Conservation (phyloP, 2,797 vertebrate genomes). For the Myripristis jacobus region DNA sequence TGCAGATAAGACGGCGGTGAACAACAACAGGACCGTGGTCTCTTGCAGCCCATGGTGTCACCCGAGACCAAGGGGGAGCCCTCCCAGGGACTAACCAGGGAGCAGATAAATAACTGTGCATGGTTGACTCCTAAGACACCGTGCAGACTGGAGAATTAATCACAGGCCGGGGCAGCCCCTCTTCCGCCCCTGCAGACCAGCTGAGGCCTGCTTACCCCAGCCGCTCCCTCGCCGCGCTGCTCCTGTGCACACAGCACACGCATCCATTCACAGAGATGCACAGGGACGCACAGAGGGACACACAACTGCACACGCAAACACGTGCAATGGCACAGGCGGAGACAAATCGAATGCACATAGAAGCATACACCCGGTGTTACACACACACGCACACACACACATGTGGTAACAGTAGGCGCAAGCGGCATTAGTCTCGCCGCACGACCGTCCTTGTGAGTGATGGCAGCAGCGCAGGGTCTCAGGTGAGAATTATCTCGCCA, state of each 20-base stretch:
- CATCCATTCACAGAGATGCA: constrained; percentile 17
- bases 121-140: constrained; percentile 63
- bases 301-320: background rate
- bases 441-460: constrained; percentile 70
- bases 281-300: background rate
- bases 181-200: constrained; percentile 44
- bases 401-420: constrained; percentile 25
- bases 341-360: no score
- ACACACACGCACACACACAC: constrained; percentile 22
- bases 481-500: constrained; percentile 72
- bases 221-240: constrained; percentile 25
- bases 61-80: constrained; percentile 61
- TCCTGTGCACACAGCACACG: constrained; percentile 11
- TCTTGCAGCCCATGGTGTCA: constrained; percentile 52
- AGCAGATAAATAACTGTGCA: constrained; percentile 69
- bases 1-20: constrained; percentile 66
- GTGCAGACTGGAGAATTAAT: constrained; percentile 64
- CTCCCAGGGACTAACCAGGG: constrained; percentile 54
- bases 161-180: constrained; percentile 16
- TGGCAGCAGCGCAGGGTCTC: constrained; percentile 48
- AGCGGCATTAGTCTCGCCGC: constrained; percentile 53
- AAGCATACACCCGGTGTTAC: no score
- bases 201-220: constrained; percentile 51
- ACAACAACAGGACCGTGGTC: constrained; percentile 63
- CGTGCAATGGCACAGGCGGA: background rate